Evolutionary conservation across 1,140 invertebrate species (phyloP).

Genomic region (Ephestia elutella): DNA sequence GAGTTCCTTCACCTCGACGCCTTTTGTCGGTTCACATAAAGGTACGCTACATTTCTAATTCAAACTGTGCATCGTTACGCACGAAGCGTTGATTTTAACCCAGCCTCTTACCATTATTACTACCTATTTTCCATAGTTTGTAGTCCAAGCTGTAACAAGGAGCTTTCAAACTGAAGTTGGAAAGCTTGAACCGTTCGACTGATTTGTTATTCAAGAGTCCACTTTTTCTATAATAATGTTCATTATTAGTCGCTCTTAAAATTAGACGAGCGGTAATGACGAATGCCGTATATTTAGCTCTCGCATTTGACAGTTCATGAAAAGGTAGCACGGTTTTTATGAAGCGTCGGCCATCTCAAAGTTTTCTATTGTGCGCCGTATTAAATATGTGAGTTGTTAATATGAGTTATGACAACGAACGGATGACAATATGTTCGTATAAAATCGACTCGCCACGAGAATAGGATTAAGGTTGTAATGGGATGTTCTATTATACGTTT

Average conservation of each 20-base stretch:
- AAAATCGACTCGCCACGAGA: slow-evolving; percentile 59
- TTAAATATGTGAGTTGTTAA: slow-evolving; percentile 57
- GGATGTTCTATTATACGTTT: slow-evolving; percentile 39
- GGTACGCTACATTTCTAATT: slow-evolving; percentile 63
- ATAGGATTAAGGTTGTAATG: slow-evolving; percentile 59
- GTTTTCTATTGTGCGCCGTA: slow-evolving; percentile 41
- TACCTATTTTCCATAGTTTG: neutral
- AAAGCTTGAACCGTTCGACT: slow-evolving; percentile 6
- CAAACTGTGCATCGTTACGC: slow-evolving; percentile 64
- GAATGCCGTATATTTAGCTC: slow-evolving; percentile 62
- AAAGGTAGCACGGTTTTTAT: slow-evolving; percentile 63
- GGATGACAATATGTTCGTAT: slow-evolving; percentile 55
- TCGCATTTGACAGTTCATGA: slow-evolving; percentile 55
- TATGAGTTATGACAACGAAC: slow-evolving; percentile 56
- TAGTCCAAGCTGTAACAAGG: slow-evolving; percentile 9
- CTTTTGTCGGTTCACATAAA: slow-evolving; percentile 62
- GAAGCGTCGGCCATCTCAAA: slow-evolving; percentile 35
- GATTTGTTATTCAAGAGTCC: slow-evolving; percentile 15
- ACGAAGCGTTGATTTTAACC: slow-evolving; percentile 46
- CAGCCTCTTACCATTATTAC: slow-evolving; percentile 3
- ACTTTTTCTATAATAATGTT: slow-evolving; percentile 10
- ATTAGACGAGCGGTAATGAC: slow-evolving; percentile 54
- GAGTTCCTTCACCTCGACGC: slow-evolving; percentile 60
- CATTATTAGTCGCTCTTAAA: slow-evolving; percentile 34
- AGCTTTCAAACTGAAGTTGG: neutral